Conservation (phyloP, 2,888 invertebrate genomes). For the Eudemis profundana region DNA sequence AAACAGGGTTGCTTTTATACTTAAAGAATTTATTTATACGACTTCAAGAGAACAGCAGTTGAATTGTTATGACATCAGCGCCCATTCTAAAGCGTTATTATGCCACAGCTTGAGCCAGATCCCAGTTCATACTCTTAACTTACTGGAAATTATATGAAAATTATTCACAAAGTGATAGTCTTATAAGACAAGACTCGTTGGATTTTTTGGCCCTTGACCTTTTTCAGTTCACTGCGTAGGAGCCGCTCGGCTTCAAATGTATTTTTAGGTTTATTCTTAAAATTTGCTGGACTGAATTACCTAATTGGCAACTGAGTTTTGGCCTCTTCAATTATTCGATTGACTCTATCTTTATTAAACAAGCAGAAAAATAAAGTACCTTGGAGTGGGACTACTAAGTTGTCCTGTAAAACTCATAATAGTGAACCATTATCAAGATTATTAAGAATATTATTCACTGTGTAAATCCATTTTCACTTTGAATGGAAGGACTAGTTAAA, state of each 20-base stretch:
- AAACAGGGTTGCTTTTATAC: not conserved
- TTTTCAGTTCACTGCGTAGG: conserved; percentile 15
- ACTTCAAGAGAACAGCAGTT: conserved; percentile 7
- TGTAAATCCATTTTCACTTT: too few species aligned
- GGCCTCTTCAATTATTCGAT: not conserved
- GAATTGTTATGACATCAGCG: conserved; percentile 30
- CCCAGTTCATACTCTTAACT: conserved; percentile 22
- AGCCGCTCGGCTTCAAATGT: not conserved
- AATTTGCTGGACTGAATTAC: not conserved
- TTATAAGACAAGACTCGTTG: not conserved
- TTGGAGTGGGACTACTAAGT: too few species aligned
- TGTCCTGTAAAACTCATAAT: too few species aligned
- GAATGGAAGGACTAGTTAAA: too few species aligned
- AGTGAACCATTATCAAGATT: too few species aligned
- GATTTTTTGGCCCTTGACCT: conserved; percentile 10
- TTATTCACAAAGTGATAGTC: conserved; percentile 22
- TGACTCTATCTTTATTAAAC: not conserved
- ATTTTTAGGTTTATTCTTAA: not conserved
- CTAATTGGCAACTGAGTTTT: not conserved
- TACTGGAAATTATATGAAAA: conserved; percentile 21
- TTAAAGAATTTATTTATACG: not conserved
- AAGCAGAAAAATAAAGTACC: not conserved
- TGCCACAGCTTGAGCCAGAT: conserved; percentile 16
- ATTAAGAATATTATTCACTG: too few species aligned
- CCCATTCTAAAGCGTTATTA: conserved; percentile 34